phyloP scores from a whole-genome alignment of 2,797 vertebrate genomes.

The Allobates femoralis region DNA sequence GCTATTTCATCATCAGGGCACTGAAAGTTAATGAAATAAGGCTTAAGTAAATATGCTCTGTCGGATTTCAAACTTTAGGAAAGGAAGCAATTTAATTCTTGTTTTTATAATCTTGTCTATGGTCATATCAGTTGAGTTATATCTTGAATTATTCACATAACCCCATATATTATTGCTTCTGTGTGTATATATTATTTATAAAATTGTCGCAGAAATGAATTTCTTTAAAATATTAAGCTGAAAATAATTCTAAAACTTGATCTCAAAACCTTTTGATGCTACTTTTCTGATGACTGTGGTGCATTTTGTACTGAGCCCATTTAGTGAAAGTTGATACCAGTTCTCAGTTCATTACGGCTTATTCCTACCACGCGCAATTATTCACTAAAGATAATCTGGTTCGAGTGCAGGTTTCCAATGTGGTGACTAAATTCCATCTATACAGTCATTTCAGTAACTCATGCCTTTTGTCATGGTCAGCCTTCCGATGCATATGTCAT shows the following conservation, averaged over 20 bases:
- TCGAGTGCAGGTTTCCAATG: background rate
- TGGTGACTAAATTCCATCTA: constrained; percentile 21
- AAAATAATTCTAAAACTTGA: background rate
- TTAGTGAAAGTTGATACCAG: constrained; percentile 5
- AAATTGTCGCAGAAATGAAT: background rate
- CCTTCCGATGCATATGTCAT: constrained; percentile 29
- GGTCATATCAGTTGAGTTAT: background rate
- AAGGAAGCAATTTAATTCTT: background rate
- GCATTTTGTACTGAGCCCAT: constrained; percentile 35
- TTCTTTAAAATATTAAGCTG: background rate
- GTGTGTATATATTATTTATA: constrained; percentile 28
- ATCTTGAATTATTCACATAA: constrained; percentile 6
- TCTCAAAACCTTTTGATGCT: background rate
- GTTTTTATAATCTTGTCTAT: background rate
- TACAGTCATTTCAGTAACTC: background rate
- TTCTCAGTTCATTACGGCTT: constrained; percentile 19
- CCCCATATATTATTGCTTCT: constrained; percentile 2
- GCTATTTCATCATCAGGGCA: background rate
- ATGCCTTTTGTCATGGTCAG: constrained; percentile 36
- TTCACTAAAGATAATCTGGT: constrained; percentile 12
- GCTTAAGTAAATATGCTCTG: background rate
- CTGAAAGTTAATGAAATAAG: background rate
- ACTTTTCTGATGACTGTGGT: constrained; percentile 9
- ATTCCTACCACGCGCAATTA: background rate
- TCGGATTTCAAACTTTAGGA: background rate